phyloP scores from a whole-genome alignment of 2,888 invertebrate species.

The Tholera decimalis region DNA sequence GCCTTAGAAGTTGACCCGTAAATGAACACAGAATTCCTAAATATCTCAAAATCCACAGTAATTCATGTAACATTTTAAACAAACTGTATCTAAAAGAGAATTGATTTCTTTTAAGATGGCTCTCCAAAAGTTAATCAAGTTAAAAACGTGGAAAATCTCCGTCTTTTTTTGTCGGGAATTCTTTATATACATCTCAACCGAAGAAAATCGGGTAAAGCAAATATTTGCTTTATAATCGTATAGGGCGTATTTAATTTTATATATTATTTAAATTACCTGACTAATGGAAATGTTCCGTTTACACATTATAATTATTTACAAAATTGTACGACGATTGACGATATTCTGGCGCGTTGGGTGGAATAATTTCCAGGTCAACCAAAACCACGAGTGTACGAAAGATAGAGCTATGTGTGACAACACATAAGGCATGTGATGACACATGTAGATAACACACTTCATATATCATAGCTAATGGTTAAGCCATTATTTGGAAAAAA shows the following conservation, averaged over 20 bases:
- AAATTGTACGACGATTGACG: constrained; percentile 30
- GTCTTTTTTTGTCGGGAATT: constrained; percentile 54
- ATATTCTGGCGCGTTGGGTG: background rate
- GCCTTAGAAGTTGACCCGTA: background rate
- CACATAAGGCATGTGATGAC: too few relatives aligned
- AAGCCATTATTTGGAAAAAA: background rate
- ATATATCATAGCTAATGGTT: background rate
- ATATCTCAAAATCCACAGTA: background rate
- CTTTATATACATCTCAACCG: constrained; percentile 40
- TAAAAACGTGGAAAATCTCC: constrained; percentile 57
- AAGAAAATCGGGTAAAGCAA: constrained; percentile 46
- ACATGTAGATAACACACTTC: background rate
- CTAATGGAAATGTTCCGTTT: constrained; percentile 40
- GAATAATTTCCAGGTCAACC: background rate
- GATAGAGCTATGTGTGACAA: too few relatives aligned
- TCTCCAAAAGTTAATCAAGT: constrained; percentile 60
- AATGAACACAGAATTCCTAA: background rate
- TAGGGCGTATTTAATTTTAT: constrained; percentile 49
- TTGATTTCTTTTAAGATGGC: constrained; percentile 50
- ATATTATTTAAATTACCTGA: constrained; percentile 47
- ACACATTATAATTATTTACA: constrained; percentile 29
- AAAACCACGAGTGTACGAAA: background rate
- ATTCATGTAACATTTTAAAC: background rate
- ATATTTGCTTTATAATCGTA: constrained; percentile 59
- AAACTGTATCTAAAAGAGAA: constrained; percentile 41